Evolutionary conservation across 2,888 invertebrate genomes (phyloP), one percentile per base, ranked within the genome.

Genomic region (Furcula furcula): DNA sequence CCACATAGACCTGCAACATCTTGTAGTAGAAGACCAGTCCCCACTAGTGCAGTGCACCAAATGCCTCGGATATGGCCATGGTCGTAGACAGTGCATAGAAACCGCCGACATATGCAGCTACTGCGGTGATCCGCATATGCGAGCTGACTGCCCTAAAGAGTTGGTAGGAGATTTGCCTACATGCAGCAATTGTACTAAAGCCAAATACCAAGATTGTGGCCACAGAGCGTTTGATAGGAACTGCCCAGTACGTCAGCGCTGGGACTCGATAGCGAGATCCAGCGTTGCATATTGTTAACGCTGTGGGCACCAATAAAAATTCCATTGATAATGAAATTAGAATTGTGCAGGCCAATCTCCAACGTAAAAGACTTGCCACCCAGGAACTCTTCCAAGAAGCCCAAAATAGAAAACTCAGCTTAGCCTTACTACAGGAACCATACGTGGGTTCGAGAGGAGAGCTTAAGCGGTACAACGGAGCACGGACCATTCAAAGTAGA

Each of bases 401-500:
- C 4, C 7, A 9, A 1, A 28, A 16, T 2, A 1, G 9, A 2
- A 19, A 19, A 10, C 0, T 7, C 4, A 11, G 2, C 6, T 1
- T 28, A 1, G 28, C 28, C 2, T 7, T 33, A 1, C 3, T 33
- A 0, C 33, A 33, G 5, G 33, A 33, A 9, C 33, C 33, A 2
- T 33, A 28, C 16, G 15, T 20, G 0, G 20, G 27, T 1, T 1
- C n/a, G 4, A 20, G 7, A 2, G 20, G 27, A 7, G 11, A 11
- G 4, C 3, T 20, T 5, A 22, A 7, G 18, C 3, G 4, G 7
- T 36, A 13, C 21, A 1, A 4, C 22, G 28, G 29, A 1, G 5
- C 15, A 4, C 3, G 28, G 11, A 11, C 18, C 0, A 18, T 28
- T 1, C 28, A 28, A 6, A 1, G 18, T 9, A 3, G 6, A 1